phyloP scores from a whole-genome alignment of 1,140 invertebrate genomes.

The Saxidomus purpurata region DNA sequence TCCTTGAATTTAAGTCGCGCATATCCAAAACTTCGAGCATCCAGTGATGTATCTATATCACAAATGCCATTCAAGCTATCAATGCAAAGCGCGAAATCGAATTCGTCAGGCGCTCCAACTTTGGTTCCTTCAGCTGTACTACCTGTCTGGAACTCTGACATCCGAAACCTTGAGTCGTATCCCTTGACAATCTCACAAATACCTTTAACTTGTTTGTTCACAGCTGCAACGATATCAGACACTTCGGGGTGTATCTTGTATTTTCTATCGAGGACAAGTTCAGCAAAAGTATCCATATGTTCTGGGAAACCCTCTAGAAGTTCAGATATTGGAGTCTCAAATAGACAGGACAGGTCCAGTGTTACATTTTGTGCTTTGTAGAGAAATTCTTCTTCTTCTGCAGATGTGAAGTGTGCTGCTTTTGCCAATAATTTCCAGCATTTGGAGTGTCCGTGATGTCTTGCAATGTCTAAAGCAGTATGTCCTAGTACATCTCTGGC shows the following conservation, averaged over 20 bases:
- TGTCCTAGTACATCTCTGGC: neutral
- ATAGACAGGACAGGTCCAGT: neutral
- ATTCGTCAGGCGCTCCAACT: neutral
- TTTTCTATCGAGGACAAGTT: neutral
- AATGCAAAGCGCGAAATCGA: neutral
- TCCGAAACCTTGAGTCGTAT: neutral
- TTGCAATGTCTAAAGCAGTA: neutral
- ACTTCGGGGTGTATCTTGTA: neutral
- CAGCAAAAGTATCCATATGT: neutral
- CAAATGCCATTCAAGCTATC: neutral
- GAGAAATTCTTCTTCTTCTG: neutral
- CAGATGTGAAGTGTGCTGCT: neutral
- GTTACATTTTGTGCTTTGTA: neutral
- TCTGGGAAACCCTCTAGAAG: neutral
- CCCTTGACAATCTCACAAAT: neutral
- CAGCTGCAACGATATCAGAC: neutral
- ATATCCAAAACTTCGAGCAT: neutral
- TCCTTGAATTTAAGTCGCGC: neutral
- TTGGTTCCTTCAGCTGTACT: conserved; percentile 3
- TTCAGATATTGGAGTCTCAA: neutral
- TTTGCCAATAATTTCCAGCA: neutral
- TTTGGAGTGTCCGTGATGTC: neutral
- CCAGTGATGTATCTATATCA: neutral
- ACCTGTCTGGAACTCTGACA: neutral
- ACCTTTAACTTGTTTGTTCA: neutral